Percentiles rank a stretch among this genome's conserved stretches.
phyloP scores from a whole-genome alignment of 2,888 invertebrate genomes.

The Synergus laeviventris region DNA sequence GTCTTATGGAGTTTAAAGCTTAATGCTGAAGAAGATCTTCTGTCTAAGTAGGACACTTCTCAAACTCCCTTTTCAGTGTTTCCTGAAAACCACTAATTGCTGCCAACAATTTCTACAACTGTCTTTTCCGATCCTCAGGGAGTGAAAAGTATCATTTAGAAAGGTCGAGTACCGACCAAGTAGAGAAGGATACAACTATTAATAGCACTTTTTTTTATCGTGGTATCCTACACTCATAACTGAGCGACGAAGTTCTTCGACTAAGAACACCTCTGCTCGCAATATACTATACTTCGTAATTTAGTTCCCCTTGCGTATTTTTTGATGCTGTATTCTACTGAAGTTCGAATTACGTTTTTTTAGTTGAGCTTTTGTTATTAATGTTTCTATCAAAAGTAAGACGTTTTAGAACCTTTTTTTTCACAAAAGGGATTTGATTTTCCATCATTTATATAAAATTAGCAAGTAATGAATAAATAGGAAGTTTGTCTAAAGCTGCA shows the following conservation, averaged over 20 bases:
- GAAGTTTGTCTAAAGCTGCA: too few relatives aligned
- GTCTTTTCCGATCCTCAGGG: background rate
- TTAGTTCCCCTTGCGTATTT: background rate
- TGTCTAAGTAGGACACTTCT: background rate
- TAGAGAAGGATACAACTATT: conserved; percentile 1
- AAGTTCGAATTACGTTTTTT: background rate
- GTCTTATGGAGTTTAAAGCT: background rate
- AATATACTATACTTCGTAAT: conserved; percentile 2
- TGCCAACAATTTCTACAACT: background rate
- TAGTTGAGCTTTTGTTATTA: background rate
- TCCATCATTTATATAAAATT: too few relatives aligned
- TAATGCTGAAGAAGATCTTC: background rate
- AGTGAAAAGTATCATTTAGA: conserved; percentile 1
- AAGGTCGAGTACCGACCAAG: background rate
- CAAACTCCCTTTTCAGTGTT: conserved; percentile 1
- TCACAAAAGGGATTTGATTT: too few relatives aligned
- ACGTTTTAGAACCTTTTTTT: background rate
- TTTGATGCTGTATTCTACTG: background rate
- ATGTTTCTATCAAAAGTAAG: conserved; percentile 24
- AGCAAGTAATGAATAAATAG: too few relatives aligned
- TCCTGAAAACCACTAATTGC: conserved; percentile 25
- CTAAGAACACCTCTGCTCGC: background rate
- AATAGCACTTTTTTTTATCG: conserved; percentile 9
- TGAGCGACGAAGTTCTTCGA: conserved; percentile 6
- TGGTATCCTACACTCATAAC: conserved; percentile 12